Percentiles rank a stretch among this genome's conserved stretches.
Evolutionary conservation across 2,797 vertebrate genomes (phyloP).

Genomic region (Rhinogobio ventralis): DNA sequence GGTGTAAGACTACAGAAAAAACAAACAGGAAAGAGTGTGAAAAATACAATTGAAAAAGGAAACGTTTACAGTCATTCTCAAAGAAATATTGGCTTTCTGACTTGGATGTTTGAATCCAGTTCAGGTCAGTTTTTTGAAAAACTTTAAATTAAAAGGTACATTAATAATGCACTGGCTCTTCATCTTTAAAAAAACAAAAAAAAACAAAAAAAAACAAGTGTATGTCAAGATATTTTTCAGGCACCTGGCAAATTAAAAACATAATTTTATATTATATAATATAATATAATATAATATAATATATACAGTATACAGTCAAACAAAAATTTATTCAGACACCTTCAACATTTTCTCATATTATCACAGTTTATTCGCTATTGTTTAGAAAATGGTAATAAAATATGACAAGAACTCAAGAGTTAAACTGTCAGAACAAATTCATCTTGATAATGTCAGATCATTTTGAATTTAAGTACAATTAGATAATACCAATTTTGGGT

Average conservation of each 20-base stretch:
- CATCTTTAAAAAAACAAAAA: not conserved
- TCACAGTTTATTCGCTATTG: too few species aligned
- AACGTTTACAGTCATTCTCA: not conserved
- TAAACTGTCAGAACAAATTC: too few species aligned
- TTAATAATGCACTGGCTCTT: not conserved
- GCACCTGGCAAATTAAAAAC: not conserved
- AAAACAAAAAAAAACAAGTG: not conserved
- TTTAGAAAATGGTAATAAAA: too few species aligned
- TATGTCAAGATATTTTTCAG: not conserved
- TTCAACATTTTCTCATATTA: too few species aligned
- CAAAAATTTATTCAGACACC: too few species aligned
- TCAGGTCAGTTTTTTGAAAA: not conserved
- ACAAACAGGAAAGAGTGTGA: slow-evolving; percentile 29
- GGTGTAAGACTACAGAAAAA: not conserved
- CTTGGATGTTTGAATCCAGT: not conserved
- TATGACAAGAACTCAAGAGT: too few species aligned
- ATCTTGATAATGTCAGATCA: too few species aligned
- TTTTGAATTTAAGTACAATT: too few species aligned
- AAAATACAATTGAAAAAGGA: not conserved
- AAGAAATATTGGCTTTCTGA: not conserved
- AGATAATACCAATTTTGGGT: too few species aligned
- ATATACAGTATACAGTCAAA: too few species aligned
- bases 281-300: too few species aligned
- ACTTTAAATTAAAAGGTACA: not conserved
- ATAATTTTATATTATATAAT: too few species aligned